Conservation (phyloP, 2,888 invertebrate species). For the Euspilapteryx auroguttella region DNA sequence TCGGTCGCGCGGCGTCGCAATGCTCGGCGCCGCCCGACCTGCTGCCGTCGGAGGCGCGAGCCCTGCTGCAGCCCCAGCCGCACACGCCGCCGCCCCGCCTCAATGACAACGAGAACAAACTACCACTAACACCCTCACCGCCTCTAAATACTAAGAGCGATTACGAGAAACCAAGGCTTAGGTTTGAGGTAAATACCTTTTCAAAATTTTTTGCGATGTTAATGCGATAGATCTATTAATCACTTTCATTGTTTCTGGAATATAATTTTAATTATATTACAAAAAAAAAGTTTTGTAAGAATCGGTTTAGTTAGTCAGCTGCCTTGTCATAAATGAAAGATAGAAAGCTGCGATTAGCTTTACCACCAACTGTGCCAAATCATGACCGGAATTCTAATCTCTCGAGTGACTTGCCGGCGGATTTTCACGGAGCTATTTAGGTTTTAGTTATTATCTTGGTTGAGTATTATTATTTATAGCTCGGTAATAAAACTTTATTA, state of each 20-base stretch:
- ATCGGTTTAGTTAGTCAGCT: not conserved
- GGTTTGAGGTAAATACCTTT: constrained; percentile 48
- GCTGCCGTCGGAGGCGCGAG: constrained; percentile 60
- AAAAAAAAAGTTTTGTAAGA: no score
- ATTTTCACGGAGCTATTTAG: no score
- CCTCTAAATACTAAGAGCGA: constrained; percentile 14
- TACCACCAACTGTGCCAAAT: constrained; percentile 3
- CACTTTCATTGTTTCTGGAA: no score
- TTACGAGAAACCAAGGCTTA: constrained; percentile 34
- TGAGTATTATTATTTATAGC: no score
- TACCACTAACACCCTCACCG: constrained; percentile 5
- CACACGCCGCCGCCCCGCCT: constrained; percentile 15
- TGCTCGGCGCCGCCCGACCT: constrained; percentile 67
- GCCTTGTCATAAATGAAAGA: constrained; percentile 12
- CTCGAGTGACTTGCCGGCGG: not conserved
- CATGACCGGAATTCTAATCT: constrained; percentile 1
- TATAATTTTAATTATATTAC: no score
- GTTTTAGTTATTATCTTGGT: no score
- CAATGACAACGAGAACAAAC: not conserved
- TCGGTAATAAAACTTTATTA: no score
- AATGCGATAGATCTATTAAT: no score
- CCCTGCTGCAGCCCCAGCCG: constrained; percentile 41
- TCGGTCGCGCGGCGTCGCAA: constrained; percentile 65
- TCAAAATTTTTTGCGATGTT: constrained; percentile 1
- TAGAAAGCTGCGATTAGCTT: constrained; percentile 22